Base-by-base conservation (phyloP, 1,140 invertebrate species). In the Thaumetopoea pityocampa region DNA sequence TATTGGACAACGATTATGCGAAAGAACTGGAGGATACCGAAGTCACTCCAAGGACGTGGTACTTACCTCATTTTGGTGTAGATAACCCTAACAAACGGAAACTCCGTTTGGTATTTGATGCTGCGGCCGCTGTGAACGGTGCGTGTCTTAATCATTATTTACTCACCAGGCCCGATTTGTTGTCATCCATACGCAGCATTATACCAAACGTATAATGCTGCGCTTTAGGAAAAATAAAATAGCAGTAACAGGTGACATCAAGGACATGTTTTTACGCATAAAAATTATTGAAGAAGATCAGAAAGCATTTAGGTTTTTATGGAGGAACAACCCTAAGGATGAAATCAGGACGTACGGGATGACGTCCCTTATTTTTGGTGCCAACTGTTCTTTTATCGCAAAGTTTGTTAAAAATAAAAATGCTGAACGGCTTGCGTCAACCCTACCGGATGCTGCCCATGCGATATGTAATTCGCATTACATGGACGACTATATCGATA, bases 401-500 rank as follows among this genome's bases (percentile, higher is more conserved):
- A 43, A 51, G 12, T 47, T 44, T 14, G 41, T 56, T 9, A 51
- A 42, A 26, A 49, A 49, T 16, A 46, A 49, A 40, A 57, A 57
- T 7, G 44, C 49, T 4, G 3, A 30, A 8, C 17, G 51, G 7
- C 67, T 53, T 45, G 12, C 23, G 5, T 19, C 37, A 4, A 10
- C 16, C 2, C 50, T 20, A 15, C 66, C 68, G 0, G 3, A 17
- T 7, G 68, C 71, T 1, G 63, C 54, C 3, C 7, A 53, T 0
- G 59, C 60, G 0, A 59, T 81, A 4, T 12, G 20, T 0, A 8
- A 65, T 1, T 45, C 52, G 9, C 62, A 65, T 18, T 80, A 80
- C 33, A 72, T 77, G 50, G 72, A 78, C 38, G 79, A 80, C 36
- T 74, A 65, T 26, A 47, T 80, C 3, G 60, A 67, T 24, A 64